These are phyloP conservation scores for Zosterops hypoxanthus DNA, from an alignment of 2,113 vertebrate genomes.

Conservation along the genomic window DNA sequence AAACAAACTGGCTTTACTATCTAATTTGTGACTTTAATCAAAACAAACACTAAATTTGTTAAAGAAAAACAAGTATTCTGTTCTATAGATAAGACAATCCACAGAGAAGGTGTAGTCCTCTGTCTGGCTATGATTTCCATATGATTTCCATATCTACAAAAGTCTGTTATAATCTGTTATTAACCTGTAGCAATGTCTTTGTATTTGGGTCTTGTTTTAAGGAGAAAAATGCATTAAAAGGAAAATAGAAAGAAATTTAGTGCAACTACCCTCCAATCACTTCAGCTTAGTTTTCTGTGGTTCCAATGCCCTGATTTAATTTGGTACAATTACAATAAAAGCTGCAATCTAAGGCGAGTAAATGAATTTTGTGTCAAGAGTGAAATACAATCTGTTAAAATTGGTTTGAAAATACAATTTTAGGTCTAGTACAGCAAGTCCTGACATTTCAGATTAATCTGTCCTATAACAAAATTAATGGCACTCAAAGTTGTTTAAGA, in stretches of 20 bases:
- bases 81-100: neutral
- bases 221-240: neutral
- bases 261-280: neutral
- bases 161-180: neutral
- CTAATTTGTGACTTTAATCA: neutral
- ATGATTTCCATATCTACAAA: neutral
- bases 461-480: constrained; percentile 76
- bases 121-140: neutral
- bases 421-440: constrained; percentile 76
- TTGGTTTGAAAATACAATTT: constrained; percentile 78
- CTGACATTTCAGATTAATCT: constrained; percentile 77
- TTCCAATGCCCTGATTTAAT: constrained; percentile 51
- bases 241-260: neutral
- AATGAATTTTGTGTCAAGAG: constrained; percentile 76
- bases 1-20: neutral
- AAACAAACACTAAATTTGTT: neutral
- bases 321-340: constrained; percentile 71
- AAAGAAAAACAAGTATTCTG: neutral
- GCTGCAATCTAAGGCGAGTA: constrained; percentile 56
- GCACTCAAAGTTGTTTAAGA: constrained; percentile 74
- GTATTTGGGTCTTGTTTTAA: neutral
- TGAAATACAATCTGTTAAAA: constrained; percentile 78
- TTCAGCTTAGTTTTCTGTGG: constrained; percentile 32
- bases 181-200: neutral
- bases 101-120: neutral